Base-by-base conservation (phyloP, 1,140 invertebrate genomes). In the Hycleus phaleratus region DNA sequence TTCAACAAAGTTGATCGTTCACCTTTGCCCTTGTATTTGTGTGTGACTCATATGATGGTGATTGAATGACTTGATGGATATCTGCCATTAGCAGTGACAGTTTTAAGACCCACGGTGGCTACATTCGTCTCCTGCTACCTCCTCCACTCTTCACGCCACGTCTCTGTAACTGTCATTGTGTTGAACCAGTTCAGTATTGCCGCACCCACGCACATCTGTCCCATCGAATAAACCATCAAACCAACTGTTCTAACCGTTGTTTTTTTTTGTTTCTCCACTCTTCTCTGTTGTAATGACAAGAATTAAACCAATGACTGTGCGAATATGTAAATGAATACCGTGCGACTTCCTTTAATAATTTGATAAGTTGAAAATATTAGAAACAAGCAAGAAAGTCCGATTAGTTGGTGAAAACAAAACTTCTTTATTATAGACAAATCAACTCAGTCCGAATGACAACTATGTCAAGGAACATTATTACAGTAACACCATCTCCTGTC, bases 61-160 rank as follows among this genome's bases (percentile, higher is more conserved):
- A 72, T 70, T 70, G 69, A 72, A 69, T 66, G 66, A 60, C 68
- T 64, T 72, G 71, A 72, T 72, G 68, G 71, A 72, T 72, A 71
- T 71, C 68, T 72, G 69, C 71, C 71, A 72, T 72, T 72, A 72
- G 60, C 62, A 53, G 67, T 72, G 71, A 72, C 71, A 70, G 69
- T 70, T 72, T 72, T 72, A 72, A 72, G 69, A 70, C 71, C 68
- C 53, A 60, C 59, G 58, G 60, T 39, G 32, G 39, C 61, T 56
- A 52, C 46, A 11, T 44, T 51, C 47, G 49, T 51, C 39, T 39
- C 49, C 32, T 57, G 57, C 53, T 49, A 48, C 57, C 4, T 5
- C 32, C 32, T 7, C 7, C 32, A 5, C 4, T 32, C 32, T 7
- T 32, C 32, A 32, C 32, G 18, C 32, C 32, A 7, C 32, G 32